Percentiles rank a stretch among this genome's conserved stretches.
These are phyloP conservation scores for Chauna torquata DNA, from an alignment of 2,113 vertebrate species.

Conservation along the genomic window DNA sequence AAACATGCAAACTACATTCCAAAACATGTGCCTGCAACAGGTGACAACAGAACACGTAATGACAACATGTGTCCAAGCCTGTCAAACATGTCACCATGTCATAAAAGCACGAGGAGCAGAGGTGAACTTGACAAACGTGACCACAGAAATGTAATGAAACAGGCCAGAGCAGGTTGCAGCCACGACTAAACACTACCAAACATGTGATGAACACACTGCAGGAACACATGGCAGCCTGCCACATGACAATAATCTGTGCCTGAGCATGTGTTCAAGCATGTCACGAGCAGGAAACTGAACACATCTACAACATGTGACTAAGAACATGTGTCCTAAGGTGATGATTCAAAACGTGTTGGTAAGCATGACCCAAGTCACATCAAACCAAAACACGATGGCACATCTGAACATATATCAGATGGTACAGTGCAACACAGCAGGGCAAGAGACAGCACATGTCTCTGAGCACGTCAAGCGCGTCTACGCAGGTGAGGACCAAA, in stretches of 20 bases:
- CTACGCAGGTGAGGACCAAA: neutral
- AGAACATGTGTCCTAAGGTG: neutral
- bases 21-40: neutral
- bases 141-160: neutral
- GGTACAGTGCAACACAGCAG: neutral
- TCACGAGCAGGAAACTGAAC: neutral
- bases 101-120: neutral
- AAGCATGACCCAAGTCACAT: neutral
- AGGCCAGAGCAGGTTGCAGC: neutral
- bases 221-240: neutral
- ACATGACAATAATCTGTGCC: neutral
- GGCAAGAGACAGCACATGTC: neutral
- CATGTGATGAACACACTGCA: neutral
- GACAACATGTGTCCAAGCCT: neutral
- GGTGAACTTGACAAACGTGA: neutral
- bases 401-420: neutral
- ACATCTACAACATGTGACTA: neutral
- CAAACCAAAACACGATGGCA: neutral
- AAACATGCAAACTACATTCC: neutral
- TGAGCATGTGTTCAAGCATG: rapidly evolving
- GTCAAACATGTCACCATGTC: neutral
- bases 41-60: neutral
- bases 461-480: neutral
- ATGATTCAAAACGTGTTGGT: neutral
- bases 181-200: neutral